Base-by-base conservation (phyloP, 2,797 vertebrate species). In the Lates japonicus region DNA sequence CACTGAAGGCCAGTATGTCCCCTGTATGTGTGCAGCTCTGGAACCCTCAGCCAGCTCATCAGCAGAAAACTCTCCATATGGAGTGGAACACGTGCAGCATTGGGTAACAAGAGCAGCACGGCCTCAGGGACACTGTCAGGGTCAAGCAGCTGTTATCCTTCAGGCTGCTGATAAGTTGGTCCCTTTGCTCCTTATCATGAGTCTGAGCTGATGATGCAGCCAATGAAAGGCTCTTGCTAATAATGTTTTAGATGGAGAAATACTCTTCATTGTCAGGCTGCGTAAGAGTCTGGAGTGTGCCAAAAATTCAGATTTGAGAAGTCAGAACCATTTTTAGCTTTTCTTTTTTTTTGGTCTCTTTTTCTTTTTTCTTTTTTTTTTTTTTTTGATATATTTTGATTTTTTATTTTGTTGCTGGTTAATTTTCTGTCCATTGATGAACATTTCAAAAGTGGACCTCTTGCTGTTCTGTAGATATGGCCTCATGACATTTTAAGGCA, bases 71-170 rank as follows among this genome's bases (percentile, higher is more conserved):
- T 33, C 42, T 52, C 12, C 20, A 1, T 25, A 4, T 19, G 16
- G 22, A 1, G 35, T 37, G 52, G 35, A 49, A 60, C 81, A 86
- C 42, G 33, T 86, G 86, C 75, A 64, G 63, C 20, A 8, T 48
- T 6, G 7, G 3, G 29, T 19, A n/a, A 54, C 48, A 5, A 37
- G 37, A 37, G 48, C 55, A 10, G 58, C 7, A 1, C 0, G 54
- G 49, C 33, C 39, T 87, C 88, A 85, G 60, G 90, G 90, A 88
- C 88, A 5, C 46, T 0, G 44, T 87, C 95, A 95, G 94, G 96
- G 96, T 90, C 94, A 85, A 29, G 1, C 95, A 97, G 96, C 96
- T 97, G 96, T 90, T 92, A 70, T 67, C 80, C 82, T 95, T 91
- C 83, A 88, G 78, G 44, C 73, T 64, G 71, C 86, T 87, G 93